These are phyloP conservation scores for Remorina albescens DNA, from an alignment of 2,797 vertebrate genomes.

Conservation along the genomic window DNA sequence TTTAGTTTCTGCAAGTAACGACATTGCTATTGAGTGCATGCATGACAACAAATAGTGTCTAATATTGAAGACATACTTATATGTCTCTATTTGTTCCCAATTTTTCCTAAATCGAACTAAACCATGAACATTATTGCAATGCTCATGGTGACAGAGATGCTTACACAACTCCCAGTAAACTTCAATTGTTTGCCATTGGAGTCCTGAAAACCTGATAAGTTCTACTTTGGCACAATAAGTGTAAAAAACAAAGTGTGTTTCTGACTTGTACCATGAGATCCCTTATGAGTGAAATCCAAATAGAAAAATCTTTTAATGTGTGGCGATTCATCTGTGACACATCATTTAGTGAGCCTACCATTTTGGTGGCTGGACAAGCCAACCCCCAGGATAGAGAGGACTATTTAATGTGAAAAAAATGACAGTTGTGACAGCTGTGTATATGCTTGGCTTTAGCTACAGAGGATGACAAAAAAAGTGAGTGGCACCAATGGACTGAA, in stretches of 20 bases:
- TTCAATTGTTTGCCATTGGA: too few species aligned
- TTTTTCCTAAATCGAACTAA: too few species aligned
- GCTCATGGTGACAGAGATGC: too few species aligned
- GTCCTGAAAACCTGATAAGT: constrained; percentile 39
- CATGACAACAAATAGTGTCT: too few species aligned
- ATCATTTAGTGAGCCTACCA: constrained; percentile 19
- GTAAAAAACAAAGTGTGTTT: constrained; percentile 56
- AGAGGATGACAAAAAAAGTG: constrained; percentile 41
- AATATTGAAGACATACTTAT: too few species aligned
- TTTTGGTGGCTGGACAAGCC: constrained; percentile 17
- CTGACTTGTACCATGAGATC: constrained; percentile 46
- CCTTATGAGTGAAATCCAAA: constrained; percentile 31
- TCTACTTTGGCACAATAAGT: constrained; percentile 36
- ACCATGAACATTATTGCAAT: too few species aligned
- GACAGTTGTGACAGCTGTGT: constrained; percentile 47
- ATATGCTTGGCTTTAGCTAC: constrained; percentile 30
- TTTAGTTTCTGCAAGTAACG: too few species aligned
- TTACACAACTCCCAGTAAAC: too few species aligned
- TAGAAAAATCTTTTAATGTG: constrained; percentile 26
- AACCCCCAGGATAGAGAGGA: constrained; percentile 29
- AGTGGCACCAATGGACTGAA: constrained; percentile 34
- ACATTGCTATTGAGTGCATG: too few species aligned
- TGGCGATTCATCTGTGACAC: constrained; percentile 17
- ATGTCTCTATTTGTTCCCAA: too few species aligned
- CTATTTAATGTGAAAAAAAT: constrained; percentile 42